phyloP scores from a whole-genome alignment of 1,140 invertebrate species.

The Akabosia matsudoensis region DNA sequence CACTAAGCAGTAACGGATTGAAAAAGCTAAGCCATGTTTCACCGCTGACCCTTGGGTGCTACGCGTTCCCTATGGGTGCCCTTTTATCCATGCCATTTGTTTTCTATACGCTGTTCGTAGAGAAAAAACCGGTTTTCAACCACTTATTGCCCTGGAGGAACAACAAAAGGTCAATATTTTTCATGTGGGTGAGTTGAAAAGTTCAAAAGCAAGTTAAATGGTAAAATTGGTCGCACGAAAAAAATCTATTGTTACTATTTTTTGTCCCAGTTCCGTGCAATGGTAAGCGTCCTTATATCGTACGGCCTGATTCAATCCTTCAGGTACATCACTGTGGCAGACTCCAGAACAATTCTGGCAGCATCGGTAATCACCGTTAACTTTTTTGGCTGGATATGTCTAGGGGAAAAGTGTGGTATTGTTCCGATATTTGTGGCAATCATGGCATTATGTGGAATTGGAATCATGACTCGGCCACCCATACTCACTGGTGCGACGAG shows the following conservation, averaged over 20 bases:
- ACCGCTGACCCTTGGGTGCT: background rate
- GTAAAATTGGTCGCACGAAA: background rate
- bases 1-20: background rate
- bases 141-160: constrained; percentile 19
- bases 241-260: background rate
- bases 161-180: constrained; percentile 29
- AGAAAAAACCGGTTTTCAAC: constrained; percentile 29
- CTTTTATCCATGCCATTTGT: background rate
- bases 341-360: constrained; percentile 17
- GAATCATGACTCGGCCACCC: constrained; percentile 14
- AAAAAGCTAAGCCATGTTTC: background rate
- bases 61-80: background rate
- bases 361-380: constrained; percentile 15
- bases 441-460: constrained; percentile 13
- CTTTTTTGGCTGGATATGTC: constrained; percentile 22
- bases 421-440: constrained; percentile 2
- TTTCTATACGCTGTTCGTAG: background rate
- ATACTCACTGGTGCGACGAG: background rate
- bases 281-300: constrained; percentile 24
- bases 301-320: constrained; percentile 28
- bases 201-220: background rate
- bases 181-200: constrained; percentile 30
- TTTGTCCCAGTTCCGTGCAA: constrained; percentile 26
- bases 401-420: constrained; percentile 4
- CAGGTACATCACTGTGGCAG: constrained; percentile 31